Evolutionary conservation across 2,888 invertebrate species (phyloP), one percentile per base, ranked within the genome.

Genomic region (Baccha elongata): DNA sequence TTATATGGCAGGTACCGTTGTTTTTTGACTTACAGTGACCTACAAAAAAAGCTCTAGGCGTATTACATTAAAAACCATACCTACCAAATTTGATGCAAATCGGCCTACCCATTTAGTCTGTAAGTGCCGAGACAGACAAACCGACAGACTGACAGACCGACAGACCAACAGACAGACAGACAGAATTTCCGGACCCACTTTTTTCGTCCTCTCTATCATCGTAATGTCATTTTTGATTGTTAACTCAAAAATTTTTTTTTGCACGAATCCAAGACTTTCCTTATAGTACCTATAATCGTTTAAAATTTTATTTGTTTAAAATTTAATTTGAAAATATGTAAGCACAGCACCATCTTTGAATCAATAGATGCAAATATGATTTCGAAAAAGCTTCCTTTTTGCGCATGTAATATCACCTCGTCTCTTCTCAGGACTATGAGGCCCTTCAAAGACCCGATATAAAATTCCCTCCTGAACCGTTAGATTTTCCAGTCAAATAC

Each of bases 401-500:
- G 58, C 81, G 65, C 65, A 75, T 29, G 65, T 58, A 60, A 37
- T n/a, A n/a, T n/a, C 52, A 52, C 0, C 35, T 29, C 8, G 6
- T 50, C 35, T 29, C 26, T 35, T 64, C 58, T 71, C 44, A 42
- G 23, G 40, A 58, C 11, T 13, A 23, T 5, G 21, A 44, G 29
- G 55, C 44, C 50, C 17, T 40, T n/a, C 44, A 19, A 65, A 44
- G 23, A 62, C 46, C 75, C 52, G 35, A 75, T 81, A 81, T 81
- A 81, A 81, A 81, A 55, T 55, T 42, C 21, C 26, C 37, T 26
- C 13, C 60, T 35, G 17, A 8, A 26, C 5, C 69, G 29, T 11
- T 23, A 7, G 15, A 17, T 32, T 67, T 29, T 48, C 67, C 67
- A 81, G 81, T 81, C 71, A 15, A 48, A 72, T 19, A 71, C 76